Base-by-base conservation (phyloP, 2,797 vertebrate genomes). In the Chromobotia macracanthus region DNA sequence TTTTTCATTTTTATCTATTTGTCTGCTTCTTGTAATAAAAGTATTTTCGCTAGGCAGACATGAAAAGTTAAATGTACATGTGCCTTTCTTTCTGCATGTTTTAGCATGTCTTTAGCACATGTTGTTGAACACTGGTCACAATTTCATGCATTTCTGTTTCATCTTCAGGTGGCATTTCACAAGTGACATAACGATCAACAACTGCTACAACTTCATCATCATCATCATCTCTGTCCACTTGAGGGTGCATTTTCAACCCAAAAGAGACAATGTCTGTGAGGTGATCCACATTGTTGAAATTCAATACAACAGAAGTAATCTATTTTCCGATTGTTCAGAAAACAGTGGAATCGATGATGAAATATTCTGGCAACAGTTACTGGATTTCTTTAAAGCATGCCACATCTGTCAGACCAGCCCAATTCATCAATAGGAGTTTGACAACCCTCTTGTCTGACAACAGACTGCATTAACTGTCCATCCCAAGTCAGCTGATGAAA, bases 301-400 rank as follows among this genome's bases (percentile, higher is more conserved):
- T 82, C 70, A 3, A 75, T 50, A 48, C 63, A 21, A 23, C 73
- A 79, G 51, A 71, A 79, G 5, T 72, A 75, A 53, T 75, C 79
- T 3, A 28, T 68, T 19, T 75, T 31, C 48, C 61, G 23, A 25
- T 81, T 41, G 53, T 53, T 81, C 1, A 75, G n/a, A 58, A 80
- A 80, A 1, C 31, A 53, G 9, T 69, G 68, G 1, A 77, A 83
- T 31, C 74, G 25, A 63, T 75, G 9, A 38, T 84, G 70, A 81
- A 84, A 84, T 69, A 84, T 80, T 58, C 79, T 73, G 1, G 82
- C 82, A 53, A 74, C 74, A 3, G 19, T 81, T 5, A 84, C 75
- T 5, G 75, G 82, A 12, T 81, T 81, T 0, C 31, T 35, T 10
- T 66, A 50, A 3, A 78, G 51, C 38, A 83, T 10, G 0, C 41